Base-by-base conservation (phyloP, 2,888 invertebrate species). In the Phasia obesa region DNA sequence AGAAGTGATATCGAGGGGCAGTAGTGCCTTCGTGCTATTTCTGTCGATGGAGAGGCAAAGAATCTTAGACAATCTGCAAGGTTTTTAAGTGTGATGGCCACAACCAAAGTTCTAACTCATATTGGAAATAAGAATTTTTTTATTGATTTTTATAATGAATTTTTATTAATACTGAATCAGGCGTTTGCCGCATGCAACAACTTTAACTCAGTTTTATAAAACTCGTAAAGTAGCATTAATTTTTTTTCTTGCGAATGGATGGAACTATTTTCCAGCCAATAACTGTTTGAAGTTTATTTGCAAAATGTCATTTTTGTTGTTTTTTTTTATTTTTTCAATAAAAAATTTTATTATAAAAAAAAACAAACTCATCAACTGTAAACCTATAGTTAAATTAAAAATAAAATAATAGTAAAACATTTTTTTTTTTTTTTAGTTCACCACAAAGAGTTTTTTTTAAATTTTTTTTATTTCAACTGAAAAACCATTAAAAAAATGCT, bases 351-450 rank as follows among this genome's bases (percentile, higher is more conserved):
- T 64, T 38, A 57, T 67, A 60, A 42, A 62, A 53, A 60, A 42
- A 62, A 53, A 11, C 51, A 13, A 69, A 44, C 23, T 35, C 53
- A 25, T 51, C 42, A 69, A 19, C 55, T 47, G 15, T 11, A 13
- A 60, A 51, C 31, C 38, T n/a, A 51, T 70, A 47, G 57, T 70
- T 70, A 70, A 57, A 31, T 44, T 25, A 21, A 19, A 17, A 55
- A 27, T 44, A 38, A 42, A 42, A 42, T 15, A 47, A 7, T 2
- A 19, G 6, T 11, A 53, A 23, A 11, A 21, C 17, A 42, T 19
- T 17, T 5, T 19, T 27, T 69, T 31, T 64, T 60, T 59, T 27
- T 62, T 44, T 25, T 21, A 69, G 19, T 44, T 44, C 21, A 55
- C 69, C 69, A 21, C 69, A 69, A 69, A 7, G 2, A 2, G 3